These are phyloP conservation scores for Calypte anna DNA, from an alignment of 2,113 vertebrate genomes.

Conservation along the genomic window DNA sequence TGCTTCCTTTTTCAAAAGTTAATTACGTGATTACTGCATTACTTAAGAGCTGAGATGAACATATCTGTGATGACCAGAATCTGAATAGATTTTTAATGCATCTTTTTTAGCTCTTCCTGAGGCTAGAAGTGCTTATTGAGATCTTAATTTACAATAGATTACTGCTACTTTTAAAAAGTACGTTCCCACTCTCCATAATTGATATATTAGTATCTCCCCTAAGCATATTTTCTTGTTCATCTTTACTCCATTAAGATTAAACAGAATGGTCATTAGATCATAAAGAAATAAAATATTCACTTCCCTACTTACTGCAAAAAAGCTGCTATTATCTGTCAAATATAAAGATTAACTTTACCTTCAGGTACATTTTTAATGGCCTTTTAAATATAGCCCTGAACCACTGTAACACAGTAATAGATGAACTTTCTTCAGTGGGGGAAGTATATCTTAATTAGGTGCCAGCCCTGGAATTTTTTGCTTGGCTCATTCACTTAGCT, in stretches of 20 bases:
- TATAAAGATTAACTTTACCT: constrained; percentile 65
- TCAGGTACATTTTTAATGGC: constrained; percentile 66
- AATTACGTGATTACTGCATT: constrained; percentile 56
- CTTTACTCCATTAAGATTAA: constrained; percentile 63
- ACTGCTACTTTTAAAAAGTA: constrained; percentile 39
- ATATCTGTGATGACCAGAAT: constrained; percentile 34
- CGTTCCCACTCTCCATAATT: constrained; percentile 49
- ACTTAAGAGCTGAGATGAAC: constrained; percentile 46
- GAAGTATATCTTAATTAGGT: constrained; percentile 46
- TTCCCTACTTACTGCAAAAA: constrained; percentile 40
- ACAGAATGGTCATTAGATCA: constrained; percentile 65
- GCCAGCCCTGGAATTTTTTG: background rate
- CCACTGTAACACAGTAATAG: background rate
- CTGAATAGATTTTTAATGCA: constrained; percentile 35
- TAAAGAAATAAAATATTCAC: constrained; percentile 66
- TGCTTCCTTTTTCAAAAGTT: constrained; percentile 29
- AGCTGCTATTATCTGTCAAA: constrained; percentile 64
- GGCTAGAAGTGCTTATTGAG: constrained; percentile 42
- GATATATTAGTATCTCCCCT: constrained; percentile 54
- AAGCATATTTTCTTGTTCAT: constrained; percentile 51
- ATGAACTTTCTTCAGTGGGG: constrained; percentile 14
- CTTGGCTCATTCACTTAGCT: background rate
- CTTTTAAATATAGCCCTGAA: constrained; percentile 55
- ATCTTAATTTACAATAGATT: constrained; percentile 55
- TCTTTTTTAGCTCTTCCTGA: constrained; percentile 41